Percentiles rank a stretch among this genome's conserved stretches.
phyloP scores from a whole-genome alignment of 2,888 invertebrate genomes.

The Ctena decussata region DNA sequence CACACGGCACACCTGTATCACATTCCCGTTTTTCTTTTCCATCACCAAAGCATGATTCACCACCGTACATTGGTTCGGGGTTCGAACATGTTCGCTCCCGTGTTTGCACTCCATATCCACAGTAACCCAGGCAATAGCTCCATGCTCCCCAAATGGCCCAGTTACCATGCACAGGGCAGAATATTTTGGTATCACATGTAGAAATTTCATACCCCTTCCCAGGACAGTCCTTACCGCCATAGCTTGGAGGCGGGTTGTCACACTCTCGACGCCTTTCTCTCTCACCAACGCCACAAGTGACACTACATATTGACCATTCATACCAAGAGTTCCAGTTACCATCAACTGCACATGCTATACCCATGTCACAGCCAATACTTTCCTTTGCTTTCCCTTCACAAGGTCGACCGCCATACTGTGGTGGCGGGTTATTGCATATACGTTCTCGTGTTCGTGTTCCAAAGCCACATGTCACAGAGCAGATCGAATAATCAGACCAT shows the following conservation, averaged over 20 bases:
- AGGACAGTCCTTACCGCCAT: constrained; percentile 29
- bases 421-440: constrained; percentile 47
- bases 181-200: constrained; percentile 25
- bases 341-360: constrained; percentile 35
- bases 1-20: constrained; percentile 39
- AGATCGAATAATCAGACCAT: constrained; percentile 40
- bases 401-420: constrained; percentile 43
- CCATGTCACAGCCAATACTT: constrained; percentile 24
- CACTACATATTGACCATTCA: constrained; percentile 44
- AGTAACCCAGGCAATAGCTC: constrained; percentile 26
- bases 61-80: constrained; percentile 44
- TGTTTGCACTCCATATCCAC: constrained; percentile 29
- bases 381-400: constrained; percentile 50
- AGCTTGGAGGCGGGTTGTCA: constrained; percentile 1
- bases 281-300: constrained; percentile 37
- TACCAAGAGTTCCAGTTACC: constrained; percentile 58
- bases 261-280: neutral
- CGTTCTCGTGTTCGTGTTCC: constrained; percentile 32
- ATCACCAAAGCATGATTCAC: constrained; percentile 30
- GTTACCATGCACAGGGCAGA: constrained; percentile 39
- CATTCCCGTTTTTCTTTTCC: constrained; percentile 24
- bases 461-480: constrained; percentile 40
- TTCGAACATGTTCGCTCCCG: constrained; percentile 39
- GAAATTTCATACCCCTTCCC: constrained; percentile 21
- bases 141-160: constrained; percentile 43